Evolutionary conservation across 2,113 vertebrate genomes (phyloP), one percentile per base, ranked within the genome.

Genomic region (Periophthalmodon schlosseri): DNA sequence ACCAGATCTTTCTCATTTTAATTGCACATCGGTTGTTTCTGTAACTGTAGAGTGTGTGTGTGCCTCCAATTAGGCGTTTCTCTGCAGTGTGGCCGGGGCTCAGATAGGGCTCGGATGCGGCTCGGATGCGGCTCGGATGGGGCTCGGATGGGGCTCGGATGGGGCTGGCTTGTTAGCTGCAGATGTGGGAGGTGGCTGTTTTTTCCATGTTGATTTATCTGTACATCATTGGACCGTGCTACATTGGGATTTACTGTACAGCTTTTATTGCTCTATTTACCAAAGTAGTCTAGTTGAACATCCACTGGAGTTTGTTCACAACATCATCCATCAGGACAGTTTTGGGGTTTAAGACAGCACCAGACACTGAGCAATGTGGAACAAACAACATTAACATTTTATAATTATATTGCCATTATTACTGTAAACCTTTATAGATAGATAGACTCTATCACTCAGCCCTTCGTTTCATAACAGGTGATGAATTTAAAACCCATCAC

Each of bases 51-150:
- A 18, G 49, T 18, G 49, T 50, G 49, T 21, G 52, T 11, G 52
- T 3, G 20, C 79, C 80, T 81, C 85, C 84, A 88, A 89, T 91
- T 90, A 91, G 74, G 52, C 54, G 0, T 57, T 83, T 84, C 83
- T 87, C 83, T 79, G 52, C 52, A 56, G 76, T 82, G 85, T 83
- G 78, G 81, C 83, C 79, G 49, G 67, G 54, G 81, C 87, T 90
- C 87, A 87, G 86, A 89, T 84, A 84, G 36, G 36, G 21, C 50
- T 36, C n/a, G n/a, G n/a, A n/a, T n/a, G n/a, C n/a, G n/a, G n/a
- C n/a, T n/a, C n/a, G n/a, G n/a, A n/a, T n/a, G n/a, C n/a, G n/a
- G 81, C 87, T 90, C 86, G 88, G 86, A 89, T 84, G 85, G 77
- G 36, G 21, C 50, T 36, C 2, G 28, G 28, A 28, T 28, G 28